phyloP scores from a whole-genome alignment of 2,888 invertebrate genomes.

The Drosophila prostipennis region DNA sequence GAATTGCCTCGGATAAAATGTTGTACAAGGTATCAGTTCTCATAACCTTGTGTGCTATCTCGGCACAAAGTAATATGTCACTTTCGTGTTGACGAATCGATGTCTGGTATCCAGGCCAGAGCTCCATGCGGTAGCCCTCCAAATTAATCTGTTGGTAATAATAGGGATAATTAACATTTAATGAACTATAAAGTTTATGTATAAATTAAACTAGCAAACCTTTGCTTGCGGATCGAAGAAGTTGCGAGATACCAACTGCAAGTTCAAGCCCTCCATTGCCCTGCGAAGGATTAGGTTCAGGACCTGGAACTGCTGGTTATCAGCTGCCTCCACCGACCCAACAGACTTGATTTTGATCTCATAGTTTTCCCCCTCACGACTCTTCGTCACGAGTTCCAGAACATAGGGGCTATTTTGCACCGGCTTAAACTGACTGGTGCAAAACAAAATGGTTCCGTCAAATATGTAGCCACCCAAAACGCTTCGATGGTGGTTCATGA shows the following conservation, averaged over 20 bases:
- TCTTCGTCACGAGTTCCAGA: constrained; percentile 86
- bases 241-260: constrained; percentile 90
- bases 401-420: constrained; percentile 72
- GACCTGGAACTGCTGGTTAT: constrained; percentile 90
- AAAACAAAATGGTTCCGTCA: constrained; percentile 90
- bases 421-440: constrained; percentile 85
- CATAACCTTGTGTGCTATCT: constrained; percentile 93
- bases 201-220: constrained; percentile 84
- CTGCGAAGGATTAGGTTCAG: constrained; percentile 91
- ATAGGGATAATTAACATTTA: neutral
- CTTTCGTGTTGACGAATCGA: constrained; percentile 93
- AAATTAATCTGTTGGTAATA: constrained; percentile 55
- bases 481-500: constrained; percentile 86
- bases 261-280: constrained; percentile 85
- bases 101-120: constrained; percentile 94
- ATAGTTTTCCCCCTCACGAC: constrained; percentile 86
- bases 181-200: neutral
- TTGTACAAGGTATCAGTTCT: constrained; percentile 90
- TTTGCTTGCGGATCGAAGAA: constrained; percentile 89
- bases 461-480: constrained; percentile 88
- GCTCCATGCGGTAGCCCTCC: constrained; percentile 87
- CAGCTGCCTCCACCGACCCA: constrained; percentile 87
- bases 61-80: constrained; percentile 90
- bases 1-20: constrained; percentile 85
- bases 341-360: constrained; percentile 87